These are phyloP conservation scores for Ophonus ardosiacus DNA, from an alignment of 2,888 invertebrate species.

Conservation along the genomic window DNA sequence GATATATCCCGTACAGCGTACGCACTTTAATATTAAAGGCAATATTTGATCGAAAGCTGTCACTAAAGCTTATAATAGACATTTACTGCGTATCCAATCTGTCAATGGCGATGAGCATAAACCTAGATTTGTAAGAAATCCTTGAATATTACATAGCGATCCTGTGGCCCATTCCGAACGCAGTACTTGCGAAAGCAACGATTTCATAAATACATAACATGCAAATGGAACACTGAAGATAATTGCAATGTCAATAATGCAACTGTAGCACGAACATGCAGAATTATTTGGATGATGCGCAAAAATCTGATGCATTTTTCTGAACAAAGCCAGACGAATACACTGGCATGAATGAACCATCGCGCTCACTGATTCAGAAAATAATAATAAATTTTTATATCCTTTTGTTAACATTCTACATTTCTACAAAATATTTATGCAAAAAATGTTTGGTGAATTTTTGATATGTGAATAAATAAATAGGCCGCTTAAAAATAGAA, in stretches of 20 bases:
- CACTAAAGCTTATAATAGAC: slow-evolving; percentile 1
- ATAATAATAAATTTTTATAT: background rate
- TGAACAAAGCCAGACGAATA: background rate
- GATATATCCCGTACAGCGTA: background rate
- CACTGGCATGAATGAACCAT: background rate
- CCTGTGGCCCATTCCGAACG: slow-evolving; percentile 18
- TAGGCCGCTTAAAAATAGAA: too few species aligned
- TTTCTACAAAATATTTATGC: too few species aligned
- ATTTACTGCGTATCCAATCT: background rate
- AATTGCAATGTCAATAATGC: slow-evolving; percentile 56
- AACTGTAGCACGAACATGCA: slow-evolving; percentile 14
- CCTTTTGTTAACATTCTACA: background rate
- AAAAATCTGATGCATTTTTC: background rate
- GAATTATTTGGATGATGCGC: background rate
- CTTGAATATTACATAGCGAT: slow-evolving; percentile 38
- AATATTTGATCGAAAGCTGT: slow-evolving; percentile 14
- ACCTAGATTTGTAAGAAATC: slow-evolving; percentile 22
- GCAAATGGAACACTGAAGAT: slow-evolving; percentile 44
- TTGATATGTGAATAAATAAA: too few species aligned
- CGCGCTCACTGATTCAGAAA: background rate
- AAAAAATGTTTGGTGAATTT: too few species aligned
- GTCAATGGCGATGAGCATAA: slow-evolving; percentile 15
- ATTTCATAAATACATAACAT: slow-evolving; percentile 53
- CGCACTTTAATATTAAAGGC: slow-evolving; percentile 16
- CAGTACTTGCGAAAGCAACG: slow-evolving; percentile 46